Evolutionary conservation across 2,888 invertebrate genomes (phyloP), one percentile per base, ranked within the genome.

Genomic region (Caenorhabditis macrosperma): DNA sequence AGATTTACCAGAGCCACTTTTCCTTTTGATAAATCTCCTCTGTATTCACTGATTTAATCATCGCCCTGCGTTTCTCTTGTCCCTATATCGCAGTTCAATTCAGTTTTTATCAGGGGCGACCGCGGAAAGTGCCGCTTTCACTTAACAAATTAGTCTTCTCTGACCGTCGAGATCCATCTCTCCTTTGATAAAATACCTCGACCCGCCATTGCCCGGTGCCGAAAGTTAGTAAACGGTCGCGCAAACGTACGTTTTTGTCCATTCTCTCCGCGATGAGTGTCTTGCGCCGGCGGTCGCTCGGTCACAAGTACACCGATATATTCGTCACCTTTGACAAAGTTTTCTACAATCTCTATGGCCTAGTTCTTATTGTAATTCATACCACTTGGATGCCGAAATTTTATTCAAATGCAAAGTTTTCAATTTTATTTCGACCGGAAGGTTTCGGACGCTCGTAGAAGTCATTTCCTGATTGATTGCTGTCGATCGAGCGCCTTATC

Each of bases 321-420:
- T 75, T 75, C 75, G 61, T 75, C 75, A 67, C 67, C 75, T 75
- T 67, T 59, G 72, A 63, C 63, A 67, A 59, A 68, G 67, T 67
- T 68, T 28, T 59, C 35, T 30, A 38, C 48, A 44, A 35, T 64
- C 52, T 44, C 4, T 44, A 20, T 61, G 71, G 33, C 71, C 71
- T 26, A 71, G 4, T 71, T 71, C 35, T 24, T 55, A 0, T 55
- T 35, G 15, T 55, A 55, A 33, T 35, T 46, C 20, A 28, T 44
- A 30, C 61, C 20, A 15, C 7, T 48, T 44, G 26, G 9, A 1
- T 41, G 60, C 24, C 22, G 35, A n/a, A 48, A 50, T 38, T 22
- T 55, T 66, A 41, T 41, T 55, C 26, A 26, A 15, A 33, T 33
- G 33, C 15, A 44, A 20, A 4, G 3, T n/a, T n/a, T n/a, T n/a